Percentiles rank a stretch among this genome's conserved stretches.
Evolutionary conservation across 2,113 vertebrate species (phyloP).

Genomic region (Leucopsar rothschildi): DNA sequence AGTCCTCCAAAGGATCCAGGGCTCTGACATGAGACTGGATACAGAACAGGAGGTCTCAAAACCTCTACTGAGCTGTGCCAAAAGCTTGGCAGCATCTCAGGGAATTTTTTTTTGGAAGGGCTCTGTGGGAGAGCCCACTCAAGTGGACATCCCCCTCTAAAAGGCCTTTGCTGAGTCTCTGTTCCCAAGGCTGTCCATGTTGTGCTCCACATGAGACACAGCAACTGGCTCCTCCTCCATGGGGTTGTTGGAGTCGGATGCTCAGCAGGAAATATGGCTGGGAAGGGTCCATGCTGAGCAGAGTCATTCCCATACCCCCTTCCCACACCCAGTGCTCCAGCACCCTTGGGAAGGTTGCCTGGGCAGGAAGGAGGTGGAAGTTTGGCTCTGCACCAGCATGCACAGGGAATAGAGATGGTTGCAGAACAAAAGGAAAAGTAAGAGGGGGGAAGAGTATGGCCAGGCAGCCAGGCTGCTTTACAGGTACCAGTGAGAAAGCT

Average conservation of each 20-base stretch:
- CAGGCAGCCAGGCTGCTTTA: neutral
- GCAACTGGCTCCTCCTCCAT: neutral
- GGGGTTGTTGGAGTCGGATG: rapidly evolving
- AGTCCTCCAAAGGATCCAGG: neutral
- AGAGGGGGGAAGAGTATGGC: neutral
- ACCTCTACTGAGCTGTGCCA: neutral
- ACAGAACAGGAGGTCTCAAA: neutral
- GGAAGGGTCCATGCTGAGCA: neutral
- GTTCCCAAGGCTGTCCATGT: neutral
- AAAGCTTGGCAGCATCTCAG: neutral
- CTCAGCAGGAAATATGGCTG: neutral
- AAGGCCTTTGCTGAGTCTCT: neutral
- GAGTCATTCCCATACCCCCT: rapidly evolving
- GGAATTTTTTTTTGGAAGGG: rapidly evolving
- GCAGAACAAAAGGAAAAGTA: neutral
- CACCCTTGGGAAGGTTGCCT: neutral
- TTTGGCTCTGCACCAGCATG: neutral
- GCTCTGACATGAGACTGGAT: neutral
- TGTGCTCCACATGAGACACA: neutral
- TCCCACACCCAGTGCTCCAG: rapidly evolving
- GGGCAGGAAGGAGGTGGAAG: neutral
- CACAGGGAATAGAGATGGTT: rapidly evolving
- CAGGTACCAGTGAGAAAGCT: neutral
- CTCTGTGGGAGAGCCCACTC: rapidly evolving
- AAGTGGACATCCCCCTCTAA: neutral